phyloP scores from a whole-genome alignment of 1,140 invertebrate genomes.

The Leptopilina clavipes region DNA sequence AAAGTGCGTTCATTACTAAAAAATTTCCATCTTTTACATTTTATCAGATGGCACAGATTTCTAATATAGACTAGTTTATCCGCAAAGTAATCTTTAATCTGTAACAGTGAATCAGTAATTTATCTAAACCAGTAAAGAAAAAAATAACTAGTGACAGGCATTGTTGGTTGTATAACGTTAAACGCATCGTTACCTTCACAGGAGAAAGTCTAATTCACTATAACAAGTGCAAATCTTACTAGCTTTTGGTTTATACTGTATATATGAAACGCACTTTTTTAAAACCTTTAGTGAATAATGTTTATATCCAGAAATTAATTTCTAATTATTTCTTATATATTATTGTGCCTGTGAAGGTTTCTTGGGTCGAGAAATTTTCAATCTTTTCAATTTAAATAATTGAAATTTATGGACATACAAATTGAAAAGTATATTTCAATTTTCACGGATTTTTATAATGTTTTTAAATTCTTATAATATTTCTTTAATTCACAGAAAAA shows the following conservation, averaged over 20 bases:
- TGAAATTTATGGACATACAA: too few relatives aligned
- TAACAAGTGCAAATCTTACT: not conserved
- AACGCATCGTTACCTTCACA: slow-evolving; percentile 44
- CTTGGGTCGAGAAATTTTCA: too few relatives aligned
- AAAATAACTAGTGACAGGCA: not conserved
- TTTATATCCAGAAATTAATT: too few relatives aligned
- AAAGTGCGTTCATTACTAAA: not conserved
- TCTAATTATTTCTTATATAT: too few relatives aligned
- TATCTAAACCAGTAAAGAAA: not conserved
- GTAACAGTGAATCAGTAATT: not conserved
- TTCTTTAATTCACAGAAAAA: too few relatives aligned
- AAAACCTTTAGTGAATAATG: not conserved
- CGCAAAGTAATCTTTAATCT: not conserved
- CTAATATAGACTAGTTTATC: slow-evolving; percentile 2
- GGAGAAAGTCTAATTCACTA: not conserved
- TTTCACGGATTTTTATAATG: too few relatives aligned
- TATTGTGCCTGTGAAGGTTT: too few relatives aligned
- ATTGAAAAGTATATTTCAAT: too few relatives aligned
- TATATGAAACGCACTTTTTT: not conserved
- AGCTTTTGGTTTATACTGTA: not conserved
- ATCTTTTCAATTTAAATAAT: too few relatives aligned
- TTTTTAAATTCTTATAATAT: too few relatives aligned
- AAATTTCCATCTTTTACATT: not conserved
- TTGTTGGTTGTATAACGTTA: slow-evolving; percentile 40
- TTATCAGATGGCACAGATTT: slow-evolving; percentile 7